Percentiles rank a stretch among this genome's conserved stretches.
phyloP scores from a whole-genome alignment of 1,140 invertebrate genomes.

The Drosophila pallidifrons region DNA sequence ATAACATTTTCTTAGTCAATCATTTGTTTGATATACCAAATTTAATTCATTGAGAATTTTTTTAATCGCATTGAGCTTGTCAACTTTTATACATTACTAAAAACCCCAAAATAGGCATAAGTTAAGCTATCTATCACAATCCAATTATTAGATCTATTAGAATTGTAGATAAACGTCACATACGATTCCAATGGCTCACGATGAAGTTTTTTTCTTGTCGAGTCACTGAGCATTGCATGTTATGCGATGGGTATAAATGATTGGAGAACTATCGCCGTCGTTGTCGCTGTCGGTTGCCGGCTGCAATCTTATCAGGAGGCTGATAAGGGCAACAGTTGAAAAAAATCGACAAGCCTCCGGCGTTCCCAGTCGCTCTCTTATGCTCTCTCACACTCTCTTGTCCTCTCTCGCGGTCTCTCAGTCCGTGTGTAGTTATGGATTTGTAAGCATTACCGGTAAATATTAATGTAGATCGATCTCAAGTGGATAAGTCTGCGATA shows the following conservation, averaged over 20 bases:
- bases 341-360: conserved; percentile 32
- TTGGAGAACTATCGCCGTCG: conserved; percentile 7
- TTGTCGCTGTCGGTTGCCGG: too few species aligned
- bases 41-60: too few species aligned
- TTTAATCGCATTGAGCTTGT: too few species aligned
- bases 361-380: background rate
- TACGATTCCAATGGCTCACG: conserved; percentile 20
- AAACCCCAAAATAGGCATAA: background rate
- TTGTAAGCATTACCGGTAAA: conserved; percentile 16
- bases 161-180: conserved; percentile 29
- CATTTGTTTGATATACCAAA: too few species aligned
- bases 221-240: conserved; percentile 47
- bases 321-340: conserved; percentile 35
- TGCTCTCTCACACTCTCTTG: background rate
- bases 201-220: conserved; percentile 24
- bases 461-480: conserved; percentile 11
- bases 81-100: background rate
- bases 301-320: conserved; percentile 44
- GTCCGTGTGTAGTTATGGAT: conserved; percentile 11
- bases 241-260: conserved; percentile 4
- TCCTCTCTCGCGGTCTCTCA: background rate
- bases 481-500: conserved; percentile 22
- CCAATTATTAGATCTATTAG: background rate
- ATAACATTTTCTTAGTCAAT: too few species aligned
- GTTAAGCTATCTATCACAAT: conserved; percentile 1